Base-by-base conservation (phyloP, 2,797 vertebrate genomes). In the Gymnopithys bicolor region DNA sequence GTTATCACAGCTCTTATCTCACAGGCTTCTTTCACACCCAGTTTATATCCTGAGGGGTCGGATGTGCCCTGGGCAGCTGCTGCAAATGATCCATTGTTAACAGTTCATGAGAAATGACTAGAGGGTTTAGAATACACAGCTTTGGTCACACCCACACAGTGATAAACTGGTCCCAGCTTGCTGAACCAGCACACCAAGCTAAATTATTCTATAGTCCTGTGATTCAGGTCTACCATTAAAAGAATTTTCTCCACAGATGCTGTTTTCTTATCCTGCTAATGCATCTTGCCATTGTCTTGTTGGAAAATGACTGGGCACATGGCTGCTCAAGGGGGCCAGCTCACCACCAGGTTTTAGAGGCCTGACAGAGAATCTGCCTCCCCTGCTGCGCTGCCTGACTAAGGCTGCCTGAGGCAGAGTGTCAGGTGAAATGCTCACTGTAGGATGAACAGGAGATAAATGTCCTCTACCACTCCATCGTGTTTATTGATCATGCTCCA, bases 161-260 rank as follows among this genome's bases (percentile, higher is more conserved):
- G 41, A 43, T 43, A 43, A 43, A 43, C 41, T 43, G 41, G 41
- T 43, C 41, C 41, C 12, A 15, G 16, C 41, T 43, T 43, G 41
- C 41, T 43, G 41, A 43, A 43, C 41, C 17, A 43, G 41, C 16
- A 43, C 41, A 43, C 17, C 41, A 43, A 22, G 14, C 58, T 58
- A 25, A 70, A 16, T 14, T 16, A 10, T 39, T 46, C 21, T 13
- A 9, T 46, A 8, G 7, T 52, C 70, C 62, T 58, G 22, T 33
- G n/a, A 32, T 46, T 67, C 68, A 56, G 7, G 4, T 53, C 32
- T 58, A 33, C 5, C 6, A 46, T 25, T 35, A 30, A 63, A 55
- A 67, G 19, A 16, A 9, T 22, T 1, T 2, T 5, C 6, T 58
- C 24, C 1, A 1, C 74, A 78, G 12, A 19, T 32, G 10, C 11